Evolutionary conservation across 1,140 invertebrate species (phyloP), one percentile per base, ranked within the genome.

Genomic region (Cotesia glomerata): DNA sequence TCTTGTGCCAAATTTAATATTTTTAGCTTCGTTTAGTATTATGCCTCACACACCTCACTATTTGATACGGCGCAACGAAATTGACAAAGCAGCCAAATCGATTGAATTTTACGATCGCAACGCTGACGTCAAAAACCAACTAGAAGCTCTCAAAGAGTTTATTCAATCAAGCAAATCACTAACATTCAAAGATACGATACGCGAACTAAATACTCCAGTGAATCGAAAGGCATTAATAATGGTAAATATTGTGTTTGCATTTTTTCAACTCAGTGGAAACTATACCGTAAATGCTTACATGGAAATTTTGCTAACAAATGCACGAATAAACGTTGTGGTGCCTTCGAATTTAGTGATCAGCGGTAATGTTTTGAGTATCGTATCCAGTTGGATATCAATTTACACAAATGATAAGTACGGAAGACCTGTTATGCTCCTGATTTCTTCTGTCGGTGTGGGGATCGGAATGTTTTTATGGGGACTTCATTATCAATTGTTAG

Each of bases 31-130:
- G 0, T 91, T 93, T 81, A 86, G 88, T 49, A 89, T 89, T 59
- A 89, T 94, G 82, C 93, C 93, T 0, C 93, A 94, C 80, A 93
- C 93, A 14, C 93, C 94, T 0, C 90, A 93, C 73, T 94, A 90
- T 80, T 87, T 89, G 39, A 80, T 92, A 1, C 88, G 87, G 59
- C 86, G 86, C 14, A 88, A 90, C 14, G 87, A 89, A 68, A 89
- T 92, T 79, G 88, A 88, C 18, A 85, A 87, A 72, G 88, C 91
- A 18, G 86, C 91, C 3, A 69, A 75, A 51, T 72, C 83, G 0
- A 72, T 84, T 26, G 66, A 52, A 63, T 83, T 79, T 77, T 85
- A 83, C 62, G 73, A 79, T 11, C 77, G 77, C 3, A 75, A 78
- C 36, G 49, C 70, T 0, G 77, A 82, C 65, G 36, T 77, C 0